Conservation (phyloP, 2,888 invertebrate species). For the Tetranychus truncatus region DNA sequence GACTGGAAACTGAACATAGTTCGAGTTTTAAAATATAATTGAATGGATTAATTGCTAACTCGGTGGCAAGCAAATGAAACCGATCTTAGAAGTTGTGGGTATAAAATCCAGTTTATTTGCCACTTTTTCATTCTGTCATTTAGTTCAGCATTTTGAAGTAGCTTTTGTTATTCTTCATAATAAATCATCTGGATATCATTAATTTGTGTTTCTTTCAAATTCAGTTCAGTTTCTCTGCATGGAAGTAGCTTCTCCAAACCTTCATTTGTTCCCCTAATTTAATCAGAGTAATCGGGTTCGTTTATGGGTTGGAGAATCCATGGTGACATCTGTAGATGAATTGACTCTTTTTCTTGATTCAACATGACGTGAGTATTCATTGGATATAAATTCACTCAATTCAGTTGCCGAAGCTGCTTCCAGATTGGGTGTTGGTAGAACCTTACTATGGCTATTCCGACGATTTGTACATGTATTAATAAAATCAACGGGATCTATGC, state of each 20-base stretch:
- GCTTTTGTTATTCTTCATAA: too few species aligned
- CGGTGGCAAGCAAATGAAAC: too few species aligned
- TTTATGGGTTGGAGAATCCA: conserved; percentile 59
- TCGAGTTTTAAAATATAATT: too few species aligned
- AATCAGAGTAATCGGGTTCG: conserved; percentile 31
- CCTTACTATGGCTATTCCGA: not conserved
- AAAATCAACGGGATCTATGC: not conserved
- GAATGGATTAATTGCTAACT: too few species aligned
- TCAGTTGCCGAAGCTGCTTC: conserved; percentile 34
- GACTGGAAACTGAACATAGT: too few species aligned
- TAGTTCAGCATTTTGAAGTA: too few species aligned
- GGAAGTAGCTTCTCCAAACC: not conserved
- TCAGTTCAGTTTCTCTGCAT: too few species aligned
- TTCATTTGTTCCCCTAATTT: not conserved
- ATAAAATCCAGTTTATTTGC: too few species aligned
- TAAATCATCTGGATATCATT: too few species aligned
- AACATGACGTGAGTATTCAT: conserved; percentile 52
- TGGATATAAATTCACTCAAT: conserved; percentile 47
- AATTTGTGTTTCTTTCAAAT: too few species aligned
- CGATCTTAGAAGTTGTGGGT: too few species aligned
- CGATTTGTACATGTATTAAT: not conserved
- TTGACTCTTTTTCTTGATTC: conserved; percentile 38
- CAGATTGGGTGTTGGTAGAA: conserved; percentile 8
- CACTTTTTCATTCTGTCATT: too few species aligned
- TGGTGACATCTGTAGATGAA: conserved; percentile 50